A percentile compares a stretch with the other conserved stretches of the same genome.
Conservation (phyloP, 2,888 invertebrate species). For the Pammene fasciana region DNA sequence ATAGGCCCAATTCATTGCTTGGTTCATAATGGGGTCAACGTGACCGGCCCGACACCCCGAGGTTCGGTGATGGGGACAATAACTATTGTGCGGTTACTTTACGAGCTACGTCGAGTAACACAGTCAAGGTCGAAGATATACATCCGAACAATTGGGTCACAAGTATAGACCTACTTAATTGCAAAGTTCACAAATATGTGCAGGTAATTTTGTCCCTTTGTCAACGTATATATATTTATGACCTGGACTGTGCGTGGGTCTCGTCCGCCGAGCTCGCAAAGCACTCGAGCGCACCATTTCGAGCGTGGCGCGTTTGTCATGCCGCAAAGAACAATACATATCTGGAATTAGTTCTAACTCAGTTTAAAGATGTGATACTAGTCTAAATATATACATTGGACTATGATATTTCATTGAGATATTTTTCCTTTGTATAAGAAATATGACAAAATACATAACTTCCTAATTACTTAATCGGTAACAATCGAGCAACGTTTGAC, state of each 20-base stretch:
- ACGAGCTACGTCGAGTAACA: not conserved
- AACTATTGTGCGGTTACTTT: conserved; percentile 47
- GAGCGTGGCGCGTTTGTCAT: conserved; percentile 71
- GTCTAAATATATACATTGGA: conserved; percentile 81
- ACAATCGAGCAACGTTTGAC: conserved; percentile 78
- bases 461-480: conserved; percentile 78
- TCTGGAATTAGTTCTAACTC: conserved; percentile 78
- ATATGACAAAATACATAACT: conserved; percentile 81
- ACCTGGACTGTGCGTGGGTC: too few species aligned
- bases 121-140: too few species aligned
- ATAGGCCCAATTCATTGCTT: conserved; percentile 80
- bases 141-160: too few species aligned
- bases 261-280: not conserved
- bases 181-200: too few species aligned
- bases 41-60: conserved; percentile 64
- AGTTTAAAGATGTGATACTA: conserved; percentile 74
- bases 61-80: conserved; percentile 56
- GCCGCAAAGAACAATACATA: conserved; percentile 70
- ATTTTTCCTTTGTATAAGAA: conserved; percentile 78
- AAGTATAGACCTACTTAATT: too few species aligned
- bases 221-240: too few species aligned
- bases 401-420: conserved; percentile 81
- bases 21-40: conserved; percentile 71
- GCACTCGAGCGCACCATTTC: conserved; percentile 27
- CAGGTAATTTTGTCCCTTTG: too few species aligned